phyloP scores from a whole-genome alignment of 1,140 invertebrate genomes.

The Stegodyphus dumicola region DNA sequence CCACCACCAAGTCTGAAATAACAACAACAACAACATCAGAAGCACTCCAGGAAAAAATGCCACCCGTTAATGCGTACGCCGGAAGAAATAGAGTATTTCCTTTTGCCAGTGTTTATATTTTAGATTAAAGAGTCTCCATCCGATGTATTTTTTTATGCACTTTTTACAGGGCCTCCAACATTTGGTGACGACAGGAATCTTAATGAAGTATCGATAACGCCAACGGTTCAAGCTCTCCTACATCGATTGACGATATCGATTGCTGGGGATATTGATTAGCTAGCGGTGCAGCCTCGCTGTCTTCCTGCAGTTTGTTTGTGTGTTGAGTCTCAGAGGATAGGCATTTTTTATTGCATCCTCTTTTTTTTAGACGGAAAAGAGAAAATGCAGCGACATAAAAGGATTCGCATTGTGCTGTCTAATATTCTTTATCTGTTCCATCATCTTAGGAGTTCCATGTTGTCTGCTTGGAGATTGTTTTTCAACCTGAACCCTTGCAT shows the following conservation, averaged over 20 bases:
- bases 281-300: slow-evolving; percentile 32
- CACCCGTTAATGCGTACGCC: slow-evolving; percentile 46
- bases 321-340: slow-evolving; percentile 25
- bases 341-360: slow-evolving; percentile 34
- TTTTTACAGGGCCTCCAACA: slow-evolving; percentile 14
- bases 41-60: slow-evolving; percentile 8
- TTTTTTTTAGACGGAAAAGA: slow-evolving; percentile 15
- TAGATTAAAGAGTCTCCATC: slow-evolving; percentile 55
- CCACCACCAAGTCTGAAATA: background rate
- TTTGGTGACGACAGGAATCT: slow-evolving; percentile 59
- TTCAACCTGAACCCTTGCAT: background rate
- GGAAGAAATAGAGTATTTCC: slow-evolving; percentile 40
- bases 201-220: slow-evolving; percentile 61
- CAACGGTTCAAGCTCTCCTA: slow-evolving; percentile 32
- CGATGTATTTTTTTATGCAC: slow-evolving; percentile 26
- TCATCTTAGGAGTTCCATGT: slow-evolving; percentile 49
- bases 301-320: slow-evolving; percentile 48
- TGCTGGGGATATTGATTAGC: slow-evolving; percentile 52
- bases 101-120: slow-evolving; percentile 51
- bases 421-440: slow-evolving; percentile 51
- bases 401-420: slow-evolving; percentile 39
- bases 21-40: background rate
- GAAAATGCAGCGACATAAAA: slow-evolving; percentile 52
- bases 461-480: slow-evolving; percentile 34
- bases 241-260: slow-evolving; percentile 56